A percentile compares a stretch with the other conserved stretches of the same genome.
Conservation (phyloP, 2,888 invertebrate species). For the Agonopterix subpropinquella region DNA sequence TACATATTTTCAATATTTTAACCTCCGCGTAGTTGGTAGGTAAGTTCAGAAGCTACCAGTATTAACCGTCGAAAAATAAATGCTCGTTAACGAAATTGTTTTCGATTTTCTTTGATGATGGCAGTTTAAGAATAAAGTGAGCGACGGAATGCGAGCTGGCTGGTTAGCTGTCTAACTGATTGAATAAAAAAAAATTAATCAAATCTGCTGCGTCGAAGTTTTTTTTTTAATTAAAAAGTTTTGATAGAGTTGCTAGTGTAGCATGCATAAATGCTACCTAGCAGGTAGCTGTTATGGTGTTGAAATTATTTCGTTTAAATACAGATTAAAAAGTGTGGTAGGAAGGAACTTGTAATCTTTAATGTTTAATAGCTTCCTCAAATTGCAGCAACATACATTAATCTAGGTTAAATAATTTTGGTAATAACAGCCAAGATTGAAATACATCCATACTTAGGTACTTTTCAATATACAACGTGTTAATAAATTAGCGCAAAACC, state of each 20-base stretch:
- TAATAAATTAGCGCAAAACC: no score
- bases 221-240: slow-evolving; percentile 20
- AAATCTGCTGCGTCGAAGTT: neutral
- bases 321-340: no score
- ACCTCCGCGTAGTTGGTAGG: slow-evolving; percentile 19
- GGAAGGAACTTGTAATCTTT: no score
- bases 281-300: no score
- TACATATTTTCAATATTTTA: slow-evolving; percentile 12
- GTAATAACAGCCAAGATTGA: no score
- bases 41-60: slow-evolving; percentile 42
- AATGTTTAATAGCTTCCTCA: no score
- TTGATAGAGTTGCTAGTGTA: slow-evolving; percentile 2
- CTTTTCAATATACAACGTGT: no score
- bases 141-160: slow-evolving; percentile 24
- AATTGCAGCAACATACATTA: no score
- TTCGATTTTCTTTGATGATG: slow-evolving; percentile 34
- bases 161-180: slow-evolving; percentile 35
- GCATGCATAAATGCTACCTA: no score
- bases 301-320: no score
- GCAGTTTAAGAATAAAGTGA: slow-evolving; percentile 28
- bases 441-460: no score
- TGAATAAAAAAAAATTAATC: slow-evolving; percentile 17
- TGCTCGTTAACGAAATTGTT: slow-evolving; percentile 54
- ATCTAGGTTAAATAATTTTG: no score
- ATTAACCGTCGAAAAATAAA: slow-evolving; percentile 41